These are phyloP conservation scores for Dione juno DNA, from an alignment of 2,888 invertebrate genomes.

Conservation along the genomic window DNA sequence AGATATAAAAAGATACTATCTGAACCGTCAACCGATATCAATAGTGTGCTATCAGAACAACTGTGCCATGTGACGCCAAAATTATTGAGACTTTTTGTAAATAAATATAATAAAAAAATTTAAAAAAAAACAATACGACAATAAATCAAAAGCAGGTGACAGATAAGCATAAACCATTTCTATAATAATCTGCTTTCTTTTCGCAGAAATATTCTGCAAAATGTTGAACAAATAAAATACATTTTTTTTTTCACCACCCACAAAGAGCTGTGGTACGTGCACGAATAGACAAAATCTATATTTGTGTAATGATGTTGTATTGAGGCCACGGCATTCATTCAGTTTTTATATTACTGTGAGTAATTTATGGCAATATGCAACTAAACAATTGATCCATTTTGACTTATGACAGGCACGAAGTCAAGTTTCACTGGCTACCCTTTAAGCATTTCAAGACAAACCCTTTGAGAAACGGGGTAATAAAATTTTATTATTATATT, in stretches of 20 bases:
- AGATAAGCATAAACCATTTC: slow-evolving; percentile 58
- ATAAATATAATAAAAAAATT: slow-evolving; percentile 26
- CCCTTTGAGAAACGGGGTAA: slow-evolving; percentile 81
- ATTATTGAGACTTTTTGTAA: not conserved
- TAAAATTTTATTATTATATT: slow-evolving; percentile 83
- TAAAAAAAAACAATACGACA: slow-evolving; percentile 33
- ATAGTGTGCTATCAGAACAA: not conserved
- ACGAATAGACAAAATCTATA: slow-evolving; percentile 80
- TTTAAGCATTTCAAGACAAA: slow-evolving; percentile 73
- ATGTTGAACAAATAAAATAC: slow-evolving; percentile 58
- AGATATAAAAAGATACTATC: too few species aligned
- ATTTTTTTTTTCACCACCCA: slow-evolving; percentile 72
- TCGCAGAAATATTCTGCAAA: slow-evolving; percentile 65
- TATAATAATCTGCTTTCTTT: slow-evolving; percentile 69
- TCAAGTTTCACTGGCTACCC: slow-evolving; percentile 73
- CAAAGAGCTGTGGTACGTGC: slow-evolving; percentile 72
- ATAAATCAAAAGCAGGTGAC: slow-evolving; percentile 64
- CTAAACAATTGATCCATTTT: slow-evolving; percentile 75
- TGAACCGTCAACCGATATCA: too few species aligned
- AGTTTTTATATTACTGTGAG: slow-evolving; percentile 68
- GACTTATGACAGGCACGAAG: slow-evolving; percentile 70
- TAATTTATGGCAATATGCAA: slow-evolving; percentile 81
- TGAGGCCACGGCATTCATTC: slow-evolving; percentile 72
- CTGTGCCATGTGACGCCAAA: not conserved
- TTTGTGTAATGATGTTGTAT: slow-evolving; percentile 82